Conservation (phyloP, 1,140 invertebrate species). For the Panagrolaimus sp. region DNA sequence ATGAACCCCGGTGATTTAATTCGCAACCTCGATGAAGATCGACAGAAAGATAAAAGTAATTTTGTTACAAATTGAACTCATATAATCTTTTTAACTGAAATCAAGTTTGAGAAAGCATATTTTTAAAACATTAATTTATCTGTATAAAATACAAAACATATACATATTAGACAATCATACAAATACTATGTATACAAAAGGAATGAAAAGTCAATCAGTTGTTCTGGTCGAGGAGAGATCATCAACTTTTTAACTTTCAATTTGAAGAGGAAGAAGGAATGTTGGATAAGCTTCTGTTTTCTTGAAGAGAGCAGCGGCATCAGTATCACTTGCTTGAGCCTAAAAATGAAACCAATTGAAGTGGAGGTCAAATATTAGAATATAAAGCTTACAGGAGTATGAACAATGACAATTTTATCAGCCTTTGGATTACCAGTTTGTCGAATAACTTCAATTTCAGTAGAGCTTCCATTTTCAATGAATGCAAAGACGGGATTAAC, state of each 20-base stretch:
- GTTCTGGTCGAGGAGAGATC: no score
- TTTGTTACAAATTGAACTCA: no score
- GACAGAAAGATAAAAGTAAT: no score
- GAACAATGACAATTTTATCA: slow-evolving; percentile 27
- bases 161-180: no score
- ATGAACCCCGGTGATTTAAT: no score
- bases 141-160: no score
- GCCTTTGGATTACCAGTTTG: slow-evolving; percentile 22
- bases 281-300: slow-evolving; percentile 18
- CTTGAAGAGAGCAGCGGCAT: slow-evolving; percentile 22
- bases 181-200: no score
- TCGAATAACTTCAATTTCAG: slow-evolving; percentile 26
- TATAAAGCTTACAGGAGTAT: slow-evolving; percentile 18
- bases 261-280: slow-evolving; percentile 15
- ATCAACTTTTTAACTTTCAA: not conserved
- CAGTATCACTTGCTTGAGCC: slow-evolving; percentile 6
- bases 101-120: no score
- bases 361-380: not conserved
- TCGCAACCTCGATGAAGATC: no score
- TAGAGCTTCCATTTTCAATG: slow-evolving; percentile 24
- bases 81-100: no score
- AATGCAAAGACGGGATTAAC: slow-evolving; percentile 38
- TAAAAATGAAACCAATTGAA: not conserved
- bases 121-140: no score
- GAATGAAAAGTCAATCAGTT: no score